phyloP scores from a whole-genome alignment of 2,797 vertebrate species.

The Erithacus rubecula region DNA sequence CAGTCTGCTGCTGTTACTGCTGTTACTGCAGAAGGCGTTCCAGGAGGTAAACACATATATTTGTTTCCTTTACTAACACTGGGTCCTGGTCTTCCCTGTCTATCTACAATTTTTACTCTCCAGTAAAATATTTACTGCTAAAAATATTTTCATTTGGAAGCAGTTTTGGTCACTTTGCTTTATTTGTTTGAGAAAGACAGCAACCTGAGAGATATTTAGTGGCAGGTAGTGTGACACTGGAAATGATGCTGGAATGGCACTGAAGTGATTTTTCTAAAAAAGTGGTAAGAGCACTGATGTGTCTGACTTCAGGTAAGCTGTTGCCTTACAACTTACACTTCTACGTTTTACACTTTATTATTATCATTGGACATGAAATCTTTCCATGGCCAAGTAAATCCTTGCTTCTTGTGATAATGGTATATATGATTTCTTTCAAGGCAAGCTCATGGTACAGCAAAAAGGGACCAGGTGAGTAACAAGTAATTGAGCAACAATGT shows the following conservation, averaged over 20 bases:
- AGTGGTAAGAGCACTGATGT: not conserved
- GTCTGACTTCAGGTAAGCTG: not conserved
- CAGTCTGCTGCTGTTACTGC: constrained; percentile 84
- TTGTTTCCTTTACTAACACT: not conserved
- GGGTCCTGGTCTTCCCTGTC: not conserved
- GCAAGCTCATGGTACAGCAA: not conserved
- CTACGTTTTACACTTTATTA: not conserved
- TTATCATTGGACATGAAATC: not conserved
- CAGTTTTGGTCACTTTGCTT: not conserved
- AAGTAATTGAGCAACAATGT: not conserved
- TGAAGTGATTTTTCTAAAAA: not conserved
- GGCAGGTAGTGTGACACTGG: not conserved
- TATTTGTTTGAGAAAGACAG: not conserved
- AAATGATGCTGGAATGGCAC: not conserved
- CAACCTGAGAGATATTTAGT: not conserved
- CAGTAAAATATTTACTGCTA: not conserved
- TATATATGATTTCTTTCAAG: not conserved
- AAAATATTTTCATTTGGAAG: not conserved
- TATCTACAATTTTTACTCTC: not conserved
- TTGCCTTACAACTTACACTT: not conserved
- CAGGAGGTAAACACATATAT: constrained; percentile 67
- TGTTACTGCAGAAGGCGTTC: constrained; percentile 75
- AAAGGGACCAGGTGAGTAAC: not conserved
- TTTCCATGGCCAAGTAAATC: not conserved
- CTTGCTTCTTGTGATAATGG: not conserved